These are phyloP conservation scores for Lutraria lutraria DNA, from an alignment of 2,888 invertebrate species.

Conservation along the genomic window DNA sequence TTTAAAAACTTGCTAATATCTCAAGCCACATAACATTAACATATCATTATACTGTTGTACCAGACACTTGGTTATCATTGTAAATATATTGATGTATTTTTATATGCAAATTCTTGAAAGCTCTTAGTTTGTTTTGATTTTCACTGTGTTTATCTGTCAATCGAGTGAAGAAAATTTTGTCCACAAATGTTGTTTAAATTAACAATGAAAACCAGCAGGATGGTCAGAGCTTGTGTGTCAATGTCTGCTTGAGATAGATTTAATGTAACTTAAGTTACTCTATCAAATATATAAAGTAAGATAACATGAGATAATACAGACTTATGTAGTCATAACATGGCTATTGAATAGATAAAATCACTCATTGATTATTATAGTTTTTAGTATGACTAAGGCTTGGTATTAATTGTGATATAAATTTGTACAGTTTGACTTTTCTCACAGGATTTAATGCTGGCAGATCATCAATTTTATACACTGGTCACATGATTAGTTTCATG, in stretches of 20 bases:
- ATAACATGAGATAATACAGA: not conserved
- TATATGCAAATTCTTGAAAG: conserved; percentile 22
- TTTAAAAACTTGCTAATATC: not conserved
- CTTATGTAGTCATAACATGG: not conserved
- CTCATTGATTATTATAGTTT: not conserved
- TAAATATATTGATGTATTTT: conserved; percentile 18
- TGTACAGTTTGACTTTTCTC: not conserved
- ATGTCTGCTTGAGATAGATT: not conserved
- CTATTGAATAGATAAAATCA: not conserved
- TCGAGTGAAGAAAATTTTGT: not conserved
- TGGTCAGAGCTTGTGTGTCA: conserved; percentile 6
- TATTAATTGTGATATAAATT: not conserved
- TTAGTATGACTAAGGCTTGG: not conserved
- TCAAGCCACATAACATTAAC: not conserved
- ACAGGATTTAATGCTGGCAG: no score
- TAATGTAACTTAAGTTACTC: not conserved
- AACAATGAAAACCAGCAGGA: not conserved
- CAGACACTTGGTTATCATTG: conserved; percentile 7
- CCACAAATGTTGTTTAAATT: not conserved
- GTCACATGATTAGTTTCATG: no score
- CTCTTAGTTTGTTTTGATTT: conserved; percentile 22
- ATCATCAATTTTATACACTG: no score
- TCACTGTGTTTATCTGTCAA: conserved; percentile 1
- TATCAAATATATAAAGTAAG: not conserved
- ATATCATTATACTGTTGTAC: not conserved